Evolutionary conservation across 2,888 invertebrate genomes (phyloP).

Genomic region (Dolomedes plantarius): DNA sequence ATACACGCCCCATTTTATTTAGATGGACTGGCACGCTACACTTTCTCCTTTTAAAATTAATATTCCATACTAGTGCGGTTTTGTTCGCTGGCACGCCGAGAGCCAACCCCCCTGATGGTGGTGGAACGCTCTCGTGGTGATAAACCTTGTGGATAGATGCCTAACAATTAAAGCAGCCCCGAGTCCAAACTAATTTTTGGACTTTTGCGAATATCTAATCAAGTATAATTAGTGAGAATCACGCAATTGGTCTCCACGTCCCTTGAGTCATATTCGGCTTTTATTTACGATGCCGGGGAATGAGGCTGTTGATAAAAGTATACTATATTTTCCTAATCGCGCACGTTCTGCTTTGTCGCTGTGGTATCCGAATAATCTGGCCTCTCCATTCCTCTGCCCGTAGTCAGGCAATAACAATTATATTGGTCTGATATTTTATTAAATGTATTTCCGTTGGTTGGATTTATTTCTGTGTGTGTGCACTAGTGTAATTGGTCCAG

Average conservation of each 20-base stretch:
- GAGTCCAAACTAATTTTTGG: conserved; percentile 45
- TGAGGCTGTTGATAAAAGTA: conserved; percentile 6
- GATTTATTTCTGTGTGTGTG: no score
- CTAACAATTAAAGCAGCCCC: not conserved
- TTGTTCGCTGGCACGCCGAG: not conserved
- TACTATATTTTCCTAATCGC: not conserved
- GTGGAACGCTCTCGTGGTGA: not conserved
- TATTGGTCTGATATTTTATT: no score
- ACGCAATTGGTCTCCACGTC: conserved; percentile 19
- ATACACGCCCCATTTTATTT: conserved; percentile 55
- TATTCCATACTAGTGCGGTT: conserved; percentile 23
- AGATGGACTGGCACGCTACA: conserved; percentile 25
- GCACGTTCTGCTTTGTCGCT: no score
- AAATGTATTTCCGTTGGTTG: no score
- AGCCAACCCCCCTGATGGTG: not conserved
- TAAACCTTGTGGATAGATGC: conserved; percentile 1
- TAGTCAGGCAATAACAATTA: no score
- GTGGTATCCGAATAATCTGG: no score
- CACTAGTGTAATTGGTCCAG: no score
- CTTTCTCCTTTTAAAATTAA: conserved; percentile 32
- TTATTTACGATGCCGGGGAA: not conserved
- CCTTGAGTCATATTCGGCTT: not conserved
- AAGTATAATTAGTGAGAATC: conserved; percentile 14
- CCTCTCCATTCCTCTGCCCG: no score
- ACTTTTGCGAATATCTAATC: conserved; percentile 35